Evolutionary conservation across 2,113 vertebrate genomes (phyloP).

Genomic region (Lagenorhynchus albirostris): DNA sequence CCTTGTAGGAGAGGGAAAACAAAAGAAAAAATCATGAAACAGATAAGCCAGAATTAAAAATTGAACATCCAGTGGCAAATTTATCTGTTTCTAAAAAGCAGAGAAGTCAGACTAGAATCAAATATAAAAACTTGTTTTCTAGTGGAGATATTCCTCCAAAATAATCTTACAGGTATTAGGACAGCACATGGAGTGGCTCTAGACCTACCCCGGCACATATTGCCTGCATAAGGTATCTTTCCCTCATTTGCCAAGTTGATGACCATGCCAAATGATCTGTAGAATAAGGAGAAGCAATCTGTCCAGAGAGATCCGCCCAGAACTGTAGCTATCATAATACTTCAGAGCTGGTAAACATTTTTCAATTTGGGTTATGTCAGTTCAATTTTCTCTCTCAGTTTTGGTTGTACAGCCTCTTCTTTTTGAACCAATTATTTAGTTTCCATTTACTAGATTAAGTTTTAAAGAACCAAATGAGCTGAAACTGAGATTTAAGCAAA

Average conservation of each 20-base stretch:
- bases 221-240: neutral
- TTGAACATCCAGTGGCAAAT: conserved; percentile 39
- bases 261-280: conserved; percentile 46
- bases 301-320: neutral
- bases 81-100: conserved; percentile 63
- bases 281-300: conserved; percentile 43
- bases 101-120: conserved; percentile 50
- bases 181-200: neutral
- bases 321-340: conserved; percentile 51
- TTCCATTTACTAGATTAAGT: conserved; percentile 25
- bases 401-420: neutral
- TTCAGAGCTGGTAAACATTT: conserved; percentile 29
- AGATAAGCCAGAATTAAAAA: conserved; percentile 70
- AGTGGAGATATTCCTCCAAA: neutral
- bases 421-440: conserved; percentile 49
- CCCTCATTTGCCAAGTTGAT: conserved; percentile 40
- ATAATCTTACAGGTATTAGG: neutral
- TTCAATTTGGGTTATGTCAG: conserved; percentile 29
- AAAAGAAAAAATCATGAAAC: conserved; percentile 60
- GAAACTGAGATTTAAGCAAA: neutral
- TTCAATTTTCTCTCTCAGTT: conserved; percentile 31
- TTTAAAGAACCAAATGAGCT: conserved; percentile 40
- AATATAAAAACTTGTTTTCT: conserved; percentile 33
- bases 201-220: neutral
- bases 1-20: conserved; percentile 38